phyloP scores from a whole-genome alignment of 2,113 vertebrate species.

The Mirza zaza region DNA sequence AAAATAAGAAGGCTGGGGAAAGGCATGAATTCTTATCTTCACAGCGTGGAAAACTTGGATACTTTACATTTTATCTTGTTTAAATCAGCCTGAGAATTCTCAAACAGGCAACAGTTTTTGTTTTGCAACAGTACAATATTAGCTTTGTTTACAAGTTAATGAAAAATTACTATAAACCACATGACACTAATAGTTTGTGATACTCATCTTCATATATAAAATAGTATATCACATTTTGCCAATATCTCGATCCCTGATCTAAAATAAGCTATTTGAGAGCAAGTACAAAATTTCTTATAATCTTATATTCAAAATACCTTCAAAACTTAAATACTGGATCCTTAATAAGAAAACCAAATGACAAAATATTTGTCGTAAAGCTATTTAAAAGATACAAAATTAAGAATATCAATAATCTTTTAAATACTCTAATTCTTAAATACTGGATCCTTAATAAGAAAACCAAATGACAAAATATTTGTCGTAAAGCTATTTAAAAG shows the following conservation, averaged over 20 bases:
- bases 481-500: constrained; percentile 81
- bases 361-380: constrained; percentile 79
- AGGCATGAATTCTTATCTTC: constrained; percentile 67
- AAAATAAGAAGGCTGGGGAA: constrained; percentile 75
- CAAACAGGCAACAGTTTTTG: constrained; percentile 34
- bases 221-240: neutral
- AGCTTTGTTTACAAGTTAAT: constrained; percentile 37
- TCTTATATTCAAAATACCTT: constrained; percentile 22
- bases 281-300: neutral
- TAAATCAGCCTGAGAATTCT: constrained; percentile 73
- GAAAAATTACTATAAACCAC: neutral
- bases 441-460: constrained; percentile 76
- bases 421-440: no score
- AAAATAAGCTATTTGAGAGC: neutral
- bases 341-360: constrained; percentile 79
- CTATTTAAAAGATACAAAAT: constrained; percentile 82
- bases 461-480: constrained; percentile 80
- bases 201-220: neutral
- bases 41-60: constrained; percentile 64
- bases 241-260: neutral
- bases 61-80: constrained; percentile 72
- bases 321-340: constrained; percentile 58
- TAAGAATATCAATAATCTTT: constrained; percentile 70
- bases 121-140: constrained; percentile 78
- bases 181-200: neutral